These are phyloP conservation scores for Aleiodes sp. DNA, from an alignment of 1,140 invertebrate genomes.

Conservation along the genomic window DNA sequence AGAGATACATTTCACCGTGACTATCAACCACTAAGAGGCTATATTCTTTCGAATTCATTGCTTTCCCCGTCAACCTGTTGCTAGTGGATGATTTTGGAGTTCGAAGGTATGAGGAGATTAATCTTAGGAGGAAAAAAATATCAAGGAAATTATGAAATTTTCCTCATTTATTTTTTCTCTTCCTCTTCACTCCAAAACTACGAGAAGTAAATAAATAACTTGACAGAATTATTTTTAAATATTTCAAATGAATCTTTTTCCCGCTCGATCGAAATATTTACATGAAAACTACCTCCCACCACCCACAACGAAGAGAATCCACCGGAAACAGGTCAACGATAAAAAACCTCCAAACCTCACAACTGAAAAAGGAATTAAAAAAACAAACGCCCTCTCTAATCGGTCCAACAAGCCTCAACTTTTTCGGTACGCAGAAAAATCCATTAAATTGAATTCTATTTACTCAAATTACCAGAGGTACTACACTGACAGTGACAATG, in stretches of 20 bases:
- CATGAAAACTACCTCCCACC: not conserved
- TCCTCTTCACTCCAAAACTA: too few relatives aligned
- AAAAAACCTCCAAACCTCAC: slow-evolving; percentile 1
- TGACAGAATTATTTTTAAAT: too few relatives aligned
- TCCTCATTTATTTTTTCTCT: too few relatives aligned
- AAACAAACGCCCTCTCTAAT: slow-evolving; percentile 12
- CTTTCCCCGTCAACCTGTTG: slow-evolving; percentile 30
- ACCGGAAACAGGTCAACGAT: slow-evolving; percentile 14
- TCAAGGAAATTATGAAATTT: too few relatives aligned
- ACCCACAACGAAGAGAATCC: not conserved
- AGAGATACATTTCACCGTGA: slow-evolving; percentile 54
- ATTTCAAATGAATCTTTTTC: not conserved
- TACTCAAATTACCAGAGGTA: too few relatives aligned
- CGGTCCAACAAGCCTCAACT: slow-evolving; percentile 14
- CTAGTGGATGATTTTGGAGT: not conserved
- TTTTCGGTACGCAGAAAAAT: not conserved
- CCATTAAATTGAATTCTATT: not conserved
- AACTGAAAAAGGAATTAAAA: not conserved
- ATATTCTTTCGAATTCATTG: slow-evolving; percentile 24
- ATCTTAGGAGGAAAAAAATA: too few relatives aligned
- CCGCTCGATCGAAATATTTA: not conserved
- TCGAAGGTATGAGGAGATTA: too few relatives aligned
- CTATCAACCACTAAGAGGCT: slow-evolving; percentile 54
- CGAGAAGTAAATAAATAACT: too few relatives aligned
- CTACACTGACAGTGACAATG: too few relatives aligned